Evolutionary conservation across 2,113 vertebrate genomes (phyloP).

Genomic region (Triplophysa siluroides): DNA sequence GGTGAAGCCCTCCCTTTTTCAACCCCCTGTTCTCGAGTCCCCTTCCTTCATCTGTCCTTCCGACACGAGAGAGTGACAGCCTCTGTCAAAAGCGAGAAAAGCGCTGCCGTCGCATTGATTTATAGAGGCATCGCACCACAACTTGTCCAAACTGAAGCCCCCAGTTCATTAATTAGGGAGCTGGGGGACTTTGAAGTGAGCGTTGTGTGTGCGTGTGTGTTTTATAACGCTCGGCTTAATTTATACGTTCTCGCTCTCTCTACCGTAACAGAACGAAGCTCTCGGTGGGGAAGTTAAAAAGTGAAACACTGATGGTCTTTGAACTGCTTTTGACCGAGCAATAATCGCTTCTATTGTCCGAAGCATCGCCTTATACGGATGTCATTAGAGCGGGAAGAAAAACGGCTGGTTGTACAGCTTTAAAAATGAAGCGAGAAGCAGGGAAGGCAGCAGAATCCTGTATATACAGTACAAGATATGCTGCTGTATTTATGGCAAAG

Average conservation of each 20-base stretch:
- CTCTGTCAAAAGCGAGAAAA: slow-evolving; percentile 92
- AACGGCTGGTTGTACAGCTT: neutral
- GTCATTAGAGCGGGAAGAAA: slow-evolving; percentile 77
- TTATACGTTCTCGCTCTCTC: slow-evolving; percentile 75
- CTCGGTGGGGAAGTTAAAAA: slow-evolving; percentile 81
- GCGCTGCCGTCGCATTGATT: slow-evolving; percentile 99
- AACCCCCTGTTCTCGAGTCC: slow-evolving; percentile 55
- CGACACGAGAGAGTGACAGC: slow-evolving; percentile 91
- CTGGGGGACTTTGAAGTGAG: slow-evolving; percentile 98
- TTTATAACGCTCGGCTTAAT: slow-evolving; percentile 90
- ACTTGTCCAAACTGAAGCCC: slow-evolving; percentile 99
- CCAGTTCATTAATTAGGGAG: slow-evolving; percentile 99
- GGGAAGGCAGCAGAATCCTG: slow-evolving; percentile 89
- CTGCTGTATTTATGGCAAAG: slow-evolving; percentile 85
- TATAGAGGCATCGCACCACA: slow-evolving; percentile 98
- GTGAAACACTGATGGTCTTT: slow-evolving; percentile 90
- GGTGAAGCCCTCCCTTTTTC: slow-evolving; percentile 67
- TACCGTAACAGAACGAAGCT: slow-evolving; percentile 77
- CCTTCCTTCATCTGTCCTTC: slow-evolving; percentile 88
- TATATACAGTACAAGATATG: slow-evolving; percentile 96
- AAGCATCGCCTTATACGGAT: slow-evolving; percentile 89
- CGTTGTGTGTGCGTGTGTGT: slow-evolving; percentile 59
- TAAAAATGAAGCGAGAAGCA: slow-evolving; percentile 56
- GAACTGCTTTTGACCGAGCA: slow-evolving; percentile 96
- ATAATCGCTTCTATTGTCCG: slow-evolving; percentile 98